A percentile compares a stretch with the other conserved stretches of the same genome.
Conservation (phyloP, 2,888 invertebrate genomes). For the Cyclophora albipunctata region DNA sequence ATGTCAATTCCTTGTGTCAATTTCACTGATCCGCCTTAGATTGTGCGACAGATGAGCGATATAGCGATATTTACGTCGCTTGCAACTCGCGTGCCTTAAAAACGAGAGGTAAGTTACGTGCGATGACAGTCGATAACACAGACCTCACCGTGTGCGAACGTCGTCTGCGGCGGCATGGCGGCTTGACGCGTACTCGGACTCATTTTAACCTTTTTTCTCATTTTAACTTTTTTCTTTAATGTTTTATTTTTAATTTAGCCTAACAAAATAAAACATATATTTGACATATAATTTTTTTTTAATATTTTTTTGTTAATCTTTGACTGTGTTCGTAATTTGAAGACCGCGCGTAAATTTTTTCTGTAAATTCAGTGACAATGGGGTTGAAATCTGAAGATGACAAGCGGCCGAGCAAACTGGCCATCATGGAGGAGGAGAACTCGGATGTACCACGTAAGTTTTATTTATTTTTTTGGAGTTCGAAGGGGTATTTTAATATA, state of each 20-base stretch:
- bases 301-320: not conserved
- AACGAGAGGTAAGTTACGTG: conserved; percentile 48
- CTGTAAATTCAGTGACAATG: conserved; percentile 50
- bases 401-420: conserved; percentile 67
- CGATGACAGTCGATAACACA: conserved; percentile 57
- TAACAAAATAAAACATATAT: not conserved
- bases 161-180: conserved; percentile 41
- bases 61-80: conserved; percentile 13
- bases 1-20: conserved; percentile 24
- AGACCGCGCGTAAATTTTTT: conserved; percentile 7
- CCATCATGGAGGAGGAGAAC: conserved; percentile 67
- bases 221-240: not conserved
- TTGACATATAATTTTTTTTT: not conserved
- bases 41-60: conserved; percentile 5
- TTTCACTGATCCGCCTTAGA: conserved; percentile 35
- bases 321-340: not conserved
- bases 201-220: not conserved
- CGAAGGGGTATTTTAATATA: no score
- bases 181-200: conserved; percentile 12
- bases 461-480: not conserved
- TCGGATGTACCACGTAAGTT: conserved; percentile 60
- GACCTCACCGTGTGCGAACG: conserved; percentile 42
- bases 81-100: conserved; percentile 52
- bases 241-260: not conserved
- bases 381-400: conserved; percentile 66